A percentile compares a stretch with the other conserved stretches of the same genome.
Conservation (phyloP, 2,113 vertebrate genomes). For the Tetraodon nigroviridis region DNA sequence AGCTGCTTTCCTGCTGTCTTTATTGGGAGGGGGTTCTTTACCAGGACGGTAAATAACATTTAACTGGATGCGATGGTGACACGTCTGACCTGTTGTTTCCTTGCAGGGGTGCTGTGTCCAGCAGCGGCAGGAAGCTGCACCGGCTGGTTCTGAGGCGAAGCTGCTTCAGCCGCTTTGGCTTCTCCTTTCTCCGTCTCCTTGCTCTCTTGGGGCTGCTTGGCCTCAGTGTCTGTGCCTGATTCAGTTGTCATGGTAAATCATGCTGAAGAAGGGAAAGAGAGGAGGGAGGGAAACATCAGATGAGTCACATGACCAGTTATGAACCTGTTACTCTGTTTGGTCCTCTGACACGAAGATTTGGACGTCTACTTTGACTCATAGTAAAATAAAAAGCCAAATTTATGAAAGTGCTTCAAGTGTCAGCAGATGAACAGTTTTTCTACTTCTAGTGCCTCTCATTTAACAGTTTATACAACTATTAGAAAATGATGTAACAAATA, state of each 20-base stretch:
- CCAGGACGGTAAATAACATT: background rate
- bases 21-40: too few relatives aligned
- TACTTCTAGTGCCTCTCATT: constrained; percentile 1
- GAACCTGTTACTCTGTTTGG: constrained; percentile 16
- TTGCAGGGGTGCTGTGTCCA: constrained; percentile 82
- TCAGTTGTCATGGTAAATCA: constrained; percentile 94
- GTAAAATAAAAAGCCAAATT: constrained; percentile 24
- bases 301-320: constrained; percentile 47
- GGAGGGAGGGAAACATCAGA: constrained; percentile 7
- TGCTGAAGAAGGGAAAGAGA: constrained; percentile 63
- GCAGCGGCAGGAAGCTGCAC: constrained; percentile 80
- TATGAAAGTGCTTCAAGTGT: constrained; percentile 11
- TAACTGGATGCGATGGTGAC: background rate
- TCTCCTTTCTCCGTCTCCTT: constrained; percentile 66
- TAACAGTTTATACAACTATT: background rate
- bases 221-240: constrained; percentile 84
- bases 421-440: constrained; percentile 21
- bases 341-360: constrained; percentile 18
- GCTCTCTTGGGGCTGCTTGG: constrained; percentile 82
- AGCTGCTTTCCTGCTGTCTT: too few relatives aligned
- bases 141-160: constrained; percentile 64
- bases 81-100: constrained; percentile 74
- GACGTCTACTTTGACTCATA: constrained; percentile 25
- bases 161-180: constrained; percentile 29
- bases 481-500: too few relatives aligned